Evolutionary conservation across 2,797 vertebrate genomes (phyloP).

Genomic region (Mareca penelope): DNA sequence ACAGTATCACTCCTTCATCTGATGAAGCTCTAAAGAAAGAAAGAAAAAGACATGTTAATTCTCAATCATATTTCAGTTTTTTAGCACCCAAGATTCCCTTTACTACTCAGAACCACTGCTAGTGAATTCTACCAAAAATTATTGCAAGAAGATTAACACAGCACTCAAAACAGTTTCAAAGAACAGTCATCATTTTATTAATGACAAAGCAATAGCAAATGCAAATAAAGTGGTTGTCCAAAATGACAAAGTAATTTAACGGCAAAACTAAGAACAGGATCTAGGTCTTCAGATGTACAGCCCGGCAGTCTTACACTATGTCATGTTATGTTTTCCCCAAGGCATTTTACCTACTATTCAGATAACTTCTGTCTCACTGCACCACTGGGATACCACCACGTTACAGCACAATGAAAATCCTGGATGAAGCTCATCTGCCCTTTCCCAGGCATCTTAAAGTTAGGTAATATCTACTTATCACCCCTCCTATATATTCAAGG

Average conservation of each 20-base stretch:
- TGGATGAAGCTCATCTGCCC: not conserved
- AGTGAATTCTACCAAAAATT: not conserved
- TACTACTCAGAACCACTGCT: not conserved
- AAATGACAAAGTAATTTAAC: not conserved
- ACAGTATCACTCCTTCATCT: not conserved
- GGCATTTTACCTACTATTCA: not conserved
- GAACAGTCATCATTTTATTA: not conserved
- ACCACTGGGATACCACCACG: not conserved
- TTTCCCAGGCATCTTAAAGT: not conserved
- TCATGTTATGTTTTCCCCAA: not conserved
- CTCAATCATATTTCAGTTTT: not conserved
- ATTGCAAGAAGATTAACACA: not conserved
- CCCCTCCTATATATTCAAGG: not conserved
- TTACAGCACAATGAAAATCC: not conserved
- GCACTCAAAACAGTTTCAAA: not conserved
- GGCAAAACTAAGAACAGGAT: not conserved
- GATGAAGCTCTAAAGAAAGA: constrained; percentile 33
- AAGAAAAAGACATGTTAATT: not conserved
- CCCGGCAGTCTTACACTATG: not conserved
- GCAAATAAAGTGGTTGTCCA: not conserved
- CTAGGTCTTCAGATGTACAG: not conserved
- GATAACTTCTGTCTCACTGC: not conserved
- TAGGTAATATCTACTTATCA: not conserved
- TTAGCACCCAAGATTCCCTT: not conserved
- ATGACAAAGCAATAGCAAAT: not conserved